These are phyloP conservation scores for Pseudochirops corinnae DNA, from an alignment of 2,797 vertebrate genomes.

Conservation along the genomic window DNA sequence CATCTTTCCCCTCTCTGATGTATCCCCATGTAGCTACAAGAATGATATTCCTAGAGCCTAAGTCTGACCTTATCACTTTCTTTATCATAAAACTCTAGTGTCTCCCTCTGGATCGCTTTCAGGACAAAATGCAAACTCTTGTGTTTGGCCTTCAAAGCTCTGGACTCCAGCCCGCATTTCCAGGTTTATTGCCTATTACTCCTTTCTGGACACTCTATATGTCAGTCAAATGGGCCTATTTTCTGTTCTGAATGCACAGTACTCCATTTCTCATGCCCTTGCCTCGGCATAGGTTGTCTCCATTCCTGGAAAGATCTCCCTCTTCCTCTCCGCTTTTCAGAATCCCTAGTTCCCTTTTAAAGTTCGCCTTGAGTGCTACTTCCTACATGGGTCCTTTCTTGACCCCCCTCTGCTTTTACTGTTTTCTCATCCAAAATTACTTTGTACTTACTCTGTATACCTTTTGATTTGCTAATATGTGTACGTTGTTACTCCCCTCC, in stretches of 20 bases:
- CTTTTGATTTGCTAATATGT: background rate
- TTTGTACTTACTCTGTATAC: background rate
- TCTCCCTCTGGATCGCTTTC: background rate
- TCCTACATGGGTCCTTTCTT: background rate
- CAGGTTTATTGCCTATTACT: background rate
- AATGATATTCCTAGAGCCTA: slow-evolving; percentile 31
- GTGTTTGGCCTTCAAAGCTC: no score
- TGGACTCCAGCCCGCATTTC: background rate
- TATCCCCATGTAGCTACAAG: background rate
- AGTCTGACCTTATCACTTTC: background rate
- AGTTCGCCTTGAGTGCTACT: background rate
- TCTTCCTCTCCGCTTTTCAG: background rate
- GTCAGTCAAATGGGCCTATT: background rate
- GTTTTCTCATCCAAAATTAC: background rate
- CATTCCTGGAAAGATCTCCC: background rate
- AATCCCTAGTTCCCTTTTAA: background rate
- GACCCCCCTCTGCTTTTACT: background rate
- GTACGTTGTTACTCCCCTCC: background rate
- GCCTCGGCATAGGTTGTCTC: background rate
- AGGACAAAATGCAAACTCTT: background rate
- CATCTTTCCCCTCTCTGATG: background rate
- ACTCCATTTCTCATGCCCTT: background rate
- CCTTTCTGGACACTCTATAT: background rate
- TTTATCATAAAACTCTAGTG: background rate
- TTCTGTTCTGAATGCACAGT: background rate